Percentiles rank a stretch among this genome's conserved stretches.
These are phyloP conservation scores for Sarcophaga bullata DNA, from an alignment of 1,140 invertebrate species.

Conservation along the genomic window DNA sequence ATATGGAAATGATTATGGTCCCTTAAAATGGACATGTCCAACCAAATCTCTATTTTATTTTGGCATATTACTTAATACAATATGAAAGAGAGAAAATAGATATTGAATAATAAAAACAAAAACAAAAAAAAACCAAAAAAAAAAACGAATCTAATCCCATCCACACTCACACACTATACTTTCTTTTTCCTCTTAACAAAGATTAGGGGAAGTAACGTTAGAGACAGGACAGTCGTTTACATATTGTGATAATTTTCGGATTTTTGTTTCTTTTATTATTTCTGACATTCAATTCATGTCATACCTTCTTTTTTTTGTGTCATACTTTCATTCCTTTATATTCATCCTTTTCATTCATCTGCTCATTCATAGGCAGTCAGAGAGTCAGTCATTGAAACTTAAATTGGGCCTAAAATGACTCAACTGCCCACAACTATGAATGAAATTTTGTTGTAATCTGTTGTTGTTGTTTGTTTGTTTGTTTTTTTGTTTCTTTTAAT, in stretches of 20 bases:
- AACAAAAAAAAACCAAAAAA: neutral
- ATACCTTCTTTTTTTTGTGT: neutral
- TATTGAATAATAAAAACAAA: neutral
- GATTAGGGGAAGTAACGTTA: neutral
- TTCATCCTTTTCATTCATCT: too few species aligned
- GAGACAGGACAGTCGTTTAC: neutral
- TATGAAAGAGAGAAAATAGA: neutral
- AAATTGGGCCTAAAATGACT: neutral
- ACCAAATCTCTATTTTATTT: neutral
- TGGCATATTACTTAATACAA: neutral
- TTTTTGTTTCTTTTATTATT: slow-evolving; percentile 1
- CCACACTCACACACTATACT: neutral
- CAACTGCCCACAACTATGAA: neutral
- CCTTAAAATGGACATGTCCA: neutral
- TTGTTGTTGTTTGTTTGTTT: too few species aligned
- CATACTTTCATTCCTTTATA: neutral
- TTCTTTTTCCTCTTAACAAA: too few species aligned
- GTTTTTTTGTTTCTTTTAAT: too few species aligned
- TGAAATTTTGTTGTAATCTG: too few species aligned
- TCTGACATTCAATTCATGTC: neutral
- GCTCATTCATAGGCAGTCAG: too few species aligned
- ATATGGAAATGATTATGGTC: slow-evolving; percentile 4
- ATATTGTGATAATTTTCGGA: neutral
- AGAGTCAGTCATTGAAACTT: neutral
- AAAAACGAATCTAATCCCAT: neutral